Percentiles rank a stretch among this genome's conserved stretches.
phyloP scores from a whole-genome alignment of 1,140 invertebrate genomes.

The Anastrepha ludens region DNA sequence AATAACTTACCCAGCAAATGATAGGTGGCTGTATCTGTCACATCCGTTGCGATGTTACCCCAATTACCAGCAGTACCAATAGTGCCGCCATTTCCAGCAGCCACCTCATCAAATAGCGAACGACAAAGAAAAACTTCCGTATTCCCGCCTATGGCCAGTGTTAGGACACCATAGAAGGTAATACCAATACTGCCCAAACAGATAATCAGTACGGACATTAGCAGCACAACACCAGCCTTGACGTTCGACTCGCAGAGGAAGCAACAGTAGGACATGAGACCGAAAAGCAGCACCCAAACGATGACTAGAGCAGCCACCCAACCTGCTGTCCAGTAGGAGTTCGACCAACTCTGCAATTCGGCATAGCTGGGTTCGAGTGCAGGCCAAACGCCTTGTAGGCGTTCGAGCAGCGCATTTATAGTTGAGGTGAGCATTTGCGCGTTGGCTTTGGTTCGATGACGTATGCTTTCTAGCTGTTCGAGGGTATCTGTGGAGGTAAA shows the following conservation, averaged over 20 bases:
- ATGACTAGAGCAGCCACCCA: conserved; percentile 68
- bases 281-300: conserved; percentile 70
- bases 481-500: conserved; percentile 64
- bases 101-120: conserved; percentile 76
- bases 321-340: conserved; percentile 67
- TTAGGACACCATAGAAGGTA: conserved; percentile 70
- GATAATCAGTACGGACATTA: conserved; percentile 74
- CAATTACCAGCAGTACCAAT: conserved; percentile 17
- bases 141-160: conserved; percentile 75
- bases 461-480: conserved; percentile 69
- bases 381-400: conserved; percentile 66
- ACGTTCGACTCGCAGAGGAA: conserved; percentile 76
- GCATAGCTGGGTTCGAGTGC: conserved; percentile 65
- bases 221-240: conserved; percentile 76
- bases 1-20: conserved; percentile 77
- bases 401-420: conserved; percentile 66
- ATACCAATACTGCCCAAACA: conserved; percentile 71
- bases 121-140: conserved; percentile 79
- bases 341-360: conserved; percentile 66
- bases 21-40: conserved; percentile 70
- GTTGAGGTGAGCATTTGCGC: conserved; percentile 70
- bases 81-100: background rate
- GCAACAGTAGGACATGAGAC: conserved; percentile 73
- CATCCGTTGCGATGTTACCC: conserved; percentile 41
- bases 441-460: conserved; percentile 70